Evolutionary conservation across 2,797 vertebrate genomes (phyloP).

Genomic region (Rhabdomys pumilio): DNA sequence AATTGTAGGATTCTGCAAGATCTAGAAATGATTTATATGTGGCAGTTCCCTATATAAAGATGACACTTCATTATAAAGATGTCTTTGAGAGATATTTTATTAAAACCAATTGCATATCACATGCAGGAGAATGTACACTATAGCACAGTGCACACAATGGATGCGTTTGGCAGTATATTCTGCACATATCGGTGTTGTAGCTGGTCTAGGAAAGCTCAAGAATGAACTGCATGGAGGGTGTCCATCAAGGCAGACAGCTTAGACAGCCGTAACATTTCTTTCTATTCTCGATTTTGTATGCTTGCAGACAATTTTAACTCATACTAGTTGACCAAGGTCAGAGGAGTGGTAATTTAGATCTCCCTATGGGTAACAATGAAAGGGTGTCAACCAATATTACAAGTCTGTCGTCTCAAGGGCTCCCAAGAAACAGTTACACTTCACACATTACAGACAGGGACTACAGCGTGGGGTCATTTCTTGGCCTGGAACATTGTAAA

Average conservation of each 20-base stretch:
- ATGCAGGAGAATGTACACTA: background rate
- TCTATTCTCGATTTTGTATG: background rate
- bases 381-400: background rate
- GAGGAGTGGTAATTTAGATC: too few relatives aligned
- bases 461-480: background rate
- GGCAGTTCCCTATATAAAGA: background rate
- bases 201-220: background rate
- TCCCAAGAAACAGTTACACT: background rate
- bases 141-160: background rate
- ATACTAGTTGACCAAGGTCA: background rate
- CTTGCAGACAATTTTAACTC: background rate
- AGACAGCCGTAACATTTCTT: background rate
- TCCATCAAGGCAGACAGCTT: background rate
- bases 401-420: background rate
- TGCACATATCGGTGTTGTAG: background rate
- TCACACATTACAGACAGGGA: background rate
- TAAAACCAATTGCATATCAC: background rate
- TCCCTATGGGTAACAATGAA: background rate
- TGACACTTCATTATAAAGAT: slow-evolving; percentile 11
- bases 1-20: slow-evolving; percentile 52
- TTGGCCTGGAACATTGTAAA: background rate
- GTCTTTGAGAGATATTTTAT: slow-evolving; percentile 27
- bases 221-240: background rate
- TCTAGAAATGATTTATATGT: background rate
- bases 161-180: background rate